These are phyloP conservation scores for Threskiornis aethiopicus DNA, from an alignment of 2,797 vertebrate species.

Conservation along the genomic window DNA sequence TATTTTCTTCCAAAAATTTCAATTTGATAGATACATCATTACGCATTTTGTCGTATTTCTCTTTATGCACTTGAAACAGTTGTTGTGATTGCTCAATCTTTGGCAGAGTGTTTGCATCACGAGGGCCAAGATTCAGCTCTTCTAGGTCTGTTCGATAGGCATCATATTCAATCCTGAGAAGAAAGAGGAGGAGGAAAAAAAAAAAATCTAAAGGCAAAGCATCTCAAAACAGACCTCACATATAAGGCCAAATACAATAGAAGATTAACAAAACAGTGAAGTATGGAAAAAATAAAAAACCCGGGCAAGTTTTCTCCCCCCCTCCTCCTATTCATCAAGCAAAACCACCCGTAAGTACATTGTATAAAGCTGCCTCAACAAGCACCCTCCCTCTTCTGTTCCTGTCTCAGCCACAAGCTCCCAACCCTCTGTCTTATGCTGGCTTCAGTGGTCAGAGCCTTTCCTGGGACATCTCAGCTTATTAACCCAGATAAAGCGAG, in stretches of 20 bases:
- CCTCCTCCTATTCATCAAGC: background rate
- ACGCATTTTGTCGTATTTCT: constrained; percentile 96
- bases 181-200: background rate
- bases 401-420: background rate
- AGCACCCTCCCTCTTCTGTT: background rate
- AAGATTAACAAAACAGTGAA: background rate
- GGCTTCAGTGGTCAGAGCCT: background rate
- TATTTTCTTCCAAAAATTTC: constrained; percentile 98
- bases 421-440: background rate
- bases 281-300: background rate
- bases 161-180: constrained; percentile 91
- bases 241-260: background rate
- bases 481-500: background rate
- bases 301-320: rapidly evolving
- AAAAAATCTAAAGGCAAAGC: background rate
- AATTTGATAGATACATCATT: constrained; percentile 93
- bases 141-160: constrained; percentile 97
- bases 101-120: constrained; percentile 89
- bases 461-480: background rate
- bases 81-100: constrained; percentile 95
- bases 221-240: background rate
- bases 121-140: constrained; percentile 94
- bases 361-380: background rate
- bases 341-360: background rate
- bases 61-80: constrained; percentile 91